Evolutionary conservation across 2,113 vertebrate genomes (phyloP).

Genomic region (Chascanopsetta lugubris): DNA sequence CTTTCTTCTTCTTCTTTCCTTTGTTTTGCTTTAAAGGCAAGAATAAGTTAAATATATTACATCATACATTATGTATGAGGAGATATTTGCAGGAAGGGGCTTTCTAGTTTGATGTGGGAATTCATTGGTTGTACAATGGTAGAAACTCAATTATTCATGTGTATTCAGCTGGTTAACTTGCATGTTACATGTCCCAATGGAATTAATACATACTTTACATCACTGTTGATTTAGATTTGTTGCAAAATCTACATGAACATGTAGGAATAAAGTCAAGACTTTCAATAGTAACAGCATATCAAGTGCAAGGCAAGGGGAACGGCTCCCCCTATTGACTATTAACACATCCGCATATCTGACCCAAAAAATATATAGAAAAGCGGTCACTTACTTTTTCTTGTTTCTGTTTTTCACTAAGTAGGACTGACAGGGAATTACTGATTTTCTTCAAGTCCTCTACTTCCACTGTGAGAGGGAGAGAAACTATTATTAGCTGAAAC

Average conservation of each 20-base stretch:
- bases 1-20: slow-evolving; percentile 97
- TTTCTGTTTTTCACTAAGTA: slow-evolving; percentile 98
- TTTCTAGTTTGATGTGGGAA: neutral
- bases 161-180: neutral
- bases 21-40: slow-evolving; percentile 88
- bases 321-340: slow-evolving; percentile 47
- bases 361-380: neutral
- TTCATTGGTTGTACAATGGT: neutral
- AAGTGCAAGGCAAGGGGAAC: neutral
- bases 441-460: slow-evolving; percentile 98
- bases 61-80: neutral
- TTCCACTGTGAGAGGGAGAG: slow-evolving; percentile 85
- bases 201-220: neutral
- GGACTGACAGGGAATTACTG: slow-evolving; percentile 91
- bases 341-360: neutral
- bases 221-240: neutral
- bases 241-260: neutral
- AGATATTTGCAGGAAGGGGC: neutral
- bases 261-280: neutral
- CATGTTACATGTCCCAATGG: neutral
- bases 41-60: neutral
- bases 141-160: neutral
- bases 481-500: neutral
- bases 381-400: slow-evolving; percentile 92
- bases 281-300: neutral